phyloP scores from a whole-genome alignment of 30 jellyfish, hydroid and myxozoan genomes.

The Sanderia malayensis region DNA sequence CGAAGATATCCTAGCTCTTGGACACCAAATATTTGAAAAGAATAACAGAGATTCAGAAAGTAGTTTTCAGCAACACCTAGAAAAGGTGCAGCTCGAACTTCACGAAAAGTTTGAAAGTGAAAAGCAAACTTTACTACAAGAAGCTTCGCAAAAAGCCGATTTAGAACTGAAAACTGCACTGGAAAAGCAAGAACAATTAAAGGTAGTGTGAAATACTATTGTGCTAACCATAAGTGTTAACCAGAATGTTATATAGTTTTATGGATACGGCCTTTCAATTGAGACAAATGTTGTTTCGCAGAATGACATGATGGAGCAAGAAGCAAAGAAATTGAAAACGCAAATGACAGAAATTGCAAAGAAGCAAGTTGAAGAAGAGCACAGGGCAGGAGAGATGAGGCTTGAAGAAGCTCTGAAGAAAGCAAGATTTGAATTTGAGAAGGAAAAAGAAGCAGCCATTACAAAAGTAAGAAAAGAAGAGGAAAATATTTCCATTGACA shows the following conservation, averaged over 20 bases:
- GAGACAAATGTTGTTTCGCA: neutral
- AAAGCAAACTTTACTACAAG: constrained; percentile 16
- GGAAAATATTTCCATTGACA: constrained; percentile 16
- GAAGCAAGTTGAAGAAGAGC: constrained; percentile 47
- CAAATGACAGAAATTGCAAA: constrained; percentile 27
- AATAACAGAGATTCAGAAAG: constrained; percentile 25
- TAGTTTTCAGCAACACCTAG: constrained; percentile 25
- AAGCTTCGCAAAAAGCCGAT: constrained; percentile 27
- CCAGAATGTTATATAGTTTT: no score
- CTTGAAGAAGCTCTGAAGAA: constrained; percentile 8
- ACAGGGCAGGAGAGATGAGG: constrained; percentile 35
- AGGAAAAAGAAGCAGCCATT: constrained; percentile 30
- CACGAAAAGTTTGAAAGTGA: constrained; percentile 22
- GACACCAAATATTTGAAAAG: constrained; percentile 41
- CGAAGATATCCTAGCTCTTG: constrained; percentile 46
- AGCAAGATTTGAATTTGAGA: constrained; percentile 15
- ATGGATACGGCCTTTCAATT: neutral
- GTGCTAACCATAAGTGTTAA: no score
- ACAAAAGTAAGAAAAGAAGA: constrained; percentile 22
- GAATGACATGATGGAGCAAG: constrained; percentile 14
- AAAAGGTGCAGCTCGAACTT: constrained; percentile 15
- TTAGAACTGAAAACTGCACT: constrained; percentile 14
- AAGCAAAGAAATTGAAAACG: constrained; percentile 32
- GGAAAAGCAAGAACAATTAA: constrained; percentile 20
- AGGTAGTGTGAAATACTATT: constrained; percentile 10